Evolutionary conservation across 2,113 vertebrate species (phyloP).

Genomic region (Cyanocitta stelleri): DNA sequence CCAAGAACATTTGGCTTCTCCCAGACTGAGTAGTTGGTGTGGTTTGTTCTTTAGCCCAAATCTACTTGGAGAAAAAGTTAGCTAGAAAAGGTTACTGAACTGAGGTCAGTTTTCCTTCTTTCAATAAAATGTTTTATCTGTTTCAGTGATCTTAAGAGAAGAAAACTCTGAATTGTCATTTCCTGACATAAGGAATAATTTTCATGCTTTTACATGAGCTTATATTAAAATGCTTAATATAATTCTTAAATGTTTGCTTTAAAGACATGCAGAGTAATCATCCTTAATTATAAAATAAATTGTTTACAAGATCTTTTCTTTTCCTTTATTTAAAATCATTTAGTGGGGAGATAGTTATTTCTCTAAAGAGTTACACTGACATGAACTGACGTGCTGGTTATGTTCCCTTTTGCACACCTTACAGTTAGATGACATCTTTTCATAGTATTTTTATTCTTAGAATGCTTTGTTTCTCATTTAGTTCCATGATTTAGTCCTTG

Average conservation of each 20-base stretch:
- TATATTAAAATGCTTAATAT: background rate
- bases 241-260: background rate
- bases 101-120: background rate
- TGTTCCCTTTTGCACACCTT: background rate
- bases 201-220: background rate
- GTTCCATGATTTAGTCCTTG: background rate
- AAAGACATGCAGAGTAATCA: background rate
- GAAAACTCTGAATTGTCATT: background rate
- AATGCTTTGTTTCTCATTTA: conserved; percentile 1
- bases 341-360: background rate
- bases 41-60: background rate
- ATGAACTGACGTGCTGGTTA: background rate
- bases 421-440: background rate
- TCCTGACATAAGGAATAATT: background rate
- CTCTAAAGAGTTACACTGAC: background rate
- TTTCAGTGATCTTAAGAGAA: background rate
- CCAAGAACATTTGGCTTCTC: background rate
- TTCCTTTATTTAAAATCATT: background rate
- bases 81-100: background rate
- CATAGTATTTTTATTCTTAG: background rate
- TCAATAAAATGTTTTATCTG: background rate
- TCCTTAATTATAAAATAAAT: background rate
- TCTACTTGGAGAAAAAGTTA: background rate
- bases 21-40: background rate
- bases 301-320: background rate